These are phyloP conservation scores for Pinna nobilis DNA, from an alignment of 1,140 invertebrate genomes.

Conservation along the genomic window DNA sequence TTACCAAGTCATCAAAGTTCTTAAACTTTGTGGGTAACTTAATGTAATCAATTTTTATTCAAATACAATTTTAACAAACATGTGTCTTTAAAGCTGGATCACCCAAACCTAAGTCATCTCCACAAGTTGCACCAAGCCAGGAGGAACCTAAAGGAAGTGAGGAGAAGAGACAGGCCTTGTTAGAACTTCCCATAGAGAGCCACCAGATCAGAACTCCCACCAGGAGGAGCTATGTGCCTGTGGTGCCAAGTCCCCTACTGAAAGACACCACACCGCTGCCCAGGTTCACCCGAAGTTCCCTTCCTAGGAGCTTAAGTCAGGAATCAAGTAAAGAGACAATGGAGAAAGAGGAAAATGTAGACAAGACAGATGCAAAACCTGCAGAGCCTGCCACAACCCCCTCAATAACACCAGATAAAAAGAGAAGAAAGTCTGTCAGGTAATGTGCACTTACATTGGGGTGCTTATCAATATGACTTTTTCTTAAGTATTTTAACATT, in stretches of 20 bases:
- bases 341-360: background rate
- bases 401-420: too few relatives aligned
- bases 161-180: background rate
- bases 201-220: slow-evolving; percentile 31
- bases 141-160: too few relatives aligned
- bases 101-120: slow-evolving; percentile 1
- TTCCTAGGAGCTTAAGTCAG: too few relatives aligned
- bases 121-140: too few relatives aligned
- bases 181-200: background rate
- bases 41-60: too few relatives aligned
- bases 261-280: slow-evolving; percentile 57
- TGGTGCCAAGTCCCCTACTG: slow-evolving; percentile 63
- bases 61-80: too few relatives aligned
- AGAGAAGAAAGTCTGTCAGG: too few relatives aligned
- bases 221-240: slow-evolving; percentile 57
- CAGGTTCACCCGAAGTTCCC: slow-evolving; percentile 24
- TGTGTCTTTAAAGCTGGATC: slow-evolving; percentile 13
- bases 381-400: slow-evolving; percentile 4
- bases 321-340: background rate
- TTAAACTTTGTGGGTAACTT: too few relatives aligned
- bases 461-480: too few relatives aligned
- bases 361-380: background rate
- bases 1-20: too few relatives aligned
- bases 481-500: too few relatives aligned
- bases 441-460: too few relatives aligned